Evolutionary conservation across 2,888 invertebrate genomes (phyloP).

Genomic region (Eilema depressum): DNA sequence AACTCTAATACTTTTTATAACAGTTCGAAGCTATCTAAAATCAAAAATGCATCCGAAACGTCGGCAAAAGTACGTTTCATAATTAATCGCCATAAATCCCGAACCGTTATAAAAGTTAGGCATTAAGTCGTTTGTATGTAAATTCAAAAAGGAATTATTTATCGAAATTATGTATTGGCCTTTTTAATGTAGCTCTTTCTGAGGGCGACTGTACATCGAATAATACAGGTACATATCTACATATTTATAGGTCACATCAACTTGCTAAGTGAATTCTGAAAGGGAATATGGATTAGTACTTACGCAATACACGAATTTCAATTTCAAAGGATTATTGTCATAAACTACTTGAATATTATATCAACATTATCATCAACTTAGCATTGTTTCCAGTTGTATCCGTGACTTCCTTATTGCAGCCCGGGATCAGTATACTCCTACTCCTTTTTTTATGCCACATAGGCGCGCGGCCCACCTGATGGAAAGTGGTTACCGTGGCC

Average conservation of each 20-base stretch:
- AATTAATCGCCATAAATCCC: too few species aligned
- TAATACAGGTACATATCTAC: neutral
- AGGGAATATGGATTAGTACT: slow-evolving; percentile 1
- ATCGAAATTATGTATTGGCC: too few species aligned
- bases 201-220: neutral
- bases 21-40: too few species aligned
- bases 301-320: neutral
- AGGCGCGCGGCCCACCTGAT: too few species aligned
- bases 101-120: too few species aligned
- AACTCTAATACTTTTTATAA: too few species aligned
- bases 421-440: neutral
- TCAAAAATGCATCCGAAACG: too few species aligned
- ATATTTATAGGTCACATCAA: neutral
- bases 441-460: neutral
- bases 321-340: neutral
- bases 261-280: neutral
- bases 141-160: too few species aligned
- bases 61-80: too few species aligned
- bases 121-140: too few species aligned
- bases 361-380: neutral
- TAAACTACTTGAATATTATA: neutral
- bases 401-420: neutral
- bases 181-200: neutral
- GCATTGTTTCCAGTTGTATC: neutral
- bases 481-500: too few species aligned